Evolutionary conservation across 2,113 vertebrate genomes (phyloP).

Genomic region (Dunckerocampus dactyliophorus): DNA sequence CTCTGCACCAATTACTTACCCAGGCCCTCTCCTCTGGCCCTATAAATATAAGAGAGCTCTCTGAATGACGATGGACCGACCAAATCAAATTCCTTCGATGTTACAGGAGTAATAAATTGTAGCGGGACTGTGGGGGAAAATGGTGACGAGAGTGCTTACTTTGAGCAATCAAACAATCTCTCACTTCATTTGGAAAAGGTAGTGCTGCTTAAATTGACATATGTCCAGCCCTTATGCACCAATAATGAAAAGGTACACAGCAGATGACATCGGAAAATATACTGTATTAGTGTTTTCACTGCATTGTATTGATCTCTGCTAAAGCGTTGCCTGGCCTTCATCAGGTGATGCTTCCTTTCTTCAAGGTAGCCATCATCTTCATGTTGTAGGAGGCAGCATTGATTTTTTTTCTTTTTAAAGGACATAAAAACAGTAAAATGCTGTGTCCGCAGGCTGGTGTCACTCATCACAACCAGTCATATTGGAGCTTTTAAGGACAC

Average conservation of each 20-base stretch:
- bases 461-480: constrained; percentile 30
- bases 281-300: constrained; percentile 14
- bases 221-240: constrained; percentile 2
- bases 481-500: constrained; percentile 30
- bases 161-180: constrained; percentile 6
- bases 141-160: background rate
- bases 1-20: constrained; percentile 16
- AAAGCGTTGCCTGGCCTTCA: constrained; percentile 25
- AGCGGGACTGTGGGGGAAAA: constrained; percentile 13
- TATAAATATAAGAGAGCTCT: constrained; percentile 32
- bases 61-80: constrained; percentile 18
- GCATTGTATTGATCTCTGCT: constrained; percentile 48
- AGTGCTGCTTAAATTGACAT: constrained; percentile 2
- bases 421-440: constrained; percentile 37
- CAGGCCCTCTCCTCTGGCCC: constrained; percentile 19
- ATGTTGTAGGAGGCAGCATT: constrained; percentile 40
- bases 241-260: constrained; percentile 15
- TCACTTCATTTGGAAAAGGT: constrained; percentile 8
- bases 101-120: constrained; percentile 31
- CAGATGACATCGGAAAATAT: background rate
- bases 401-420: constrained; percentile 61
- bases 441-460: constrained; percentile 39
- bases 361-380: constrained; percentile 22
- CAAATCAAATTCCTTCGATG: constrained; percentile 37
- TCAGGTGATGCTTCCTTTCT: constrained; percentile 8